Evolutionary conservation across 2,113 vertebrate genomes (phyloP).

Genomic region (Cebidichthys violaceus): DNA sequence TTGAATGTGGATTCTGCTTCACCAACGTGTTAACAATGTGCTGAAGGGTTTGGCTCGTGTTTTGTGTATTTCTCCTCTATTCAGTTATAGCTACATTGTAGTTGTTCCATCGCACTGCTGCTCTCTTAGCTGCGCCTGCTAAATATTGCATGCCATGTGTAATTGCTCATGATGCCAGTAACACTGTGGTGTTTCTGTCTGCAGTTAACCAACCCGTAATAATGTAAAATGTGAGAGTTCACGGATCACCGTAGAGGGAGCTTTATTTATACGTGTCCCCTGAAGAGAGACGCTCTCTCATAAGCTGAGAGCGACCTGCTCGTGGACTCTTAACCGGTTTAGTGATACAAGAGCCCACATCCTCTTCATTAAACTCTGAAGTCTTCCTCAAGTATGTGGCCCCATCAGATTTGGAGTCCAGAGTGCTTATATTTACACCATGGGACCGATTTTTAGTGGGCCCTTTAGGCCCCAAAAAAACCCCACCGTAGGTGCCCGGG

Average conservation of each 20-base stretch:
- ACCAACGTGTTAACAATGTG: too few species aligned
- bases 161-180: background rate
- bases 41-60: background rate
- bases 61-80: background rate
- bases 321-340: background rate
- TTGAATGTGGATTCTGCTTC: background rate
- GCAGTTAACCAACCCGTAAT: background rate
- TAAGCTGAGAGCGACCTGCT: background rate
- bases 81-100: background rate
- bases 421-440: background rate
- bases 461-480: background rate
- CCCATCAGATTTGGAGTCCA: background rate
- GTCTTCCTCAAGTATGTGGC: background rate
- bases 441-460: background rate
- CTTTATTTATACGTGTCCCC: background rate
- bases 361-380: background rate
- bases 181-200: background rate
- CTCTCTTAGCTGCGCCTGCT: background rate
- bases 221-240: background rate
- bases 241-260: background rate
- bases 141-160: background rate
- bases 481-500: background rate
- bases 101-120: background rate
- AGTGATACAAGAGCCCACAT: background rate
- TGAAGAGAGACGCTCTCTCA: background rate